phyloP scores from a whole-genome alignment of 2,113 vertebrate species.

The Acrocephalus arundinaceus region DNA sequence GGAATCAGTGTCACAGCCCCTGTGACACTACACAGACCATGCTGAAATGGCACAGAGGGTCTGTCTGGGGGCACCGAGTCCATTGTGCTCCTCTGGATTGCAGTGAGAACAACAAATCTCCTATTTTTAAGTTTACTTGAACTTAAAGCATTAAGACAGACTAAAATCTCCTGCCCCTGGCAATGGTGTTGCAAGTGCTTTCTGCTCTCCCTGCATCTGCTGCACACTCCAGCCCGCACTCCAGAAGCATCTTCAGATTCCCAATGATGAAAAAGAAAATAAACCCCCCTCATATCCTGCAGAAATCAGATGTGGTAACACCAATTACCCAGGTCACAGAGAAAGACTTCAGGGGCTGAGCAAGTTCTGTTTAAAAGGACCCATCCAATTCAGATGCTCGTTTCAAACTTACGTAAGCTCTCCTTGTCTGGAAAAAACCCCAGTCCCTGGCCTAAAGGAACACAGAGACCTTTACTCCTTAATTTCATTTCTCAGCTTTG shows the following conservation, averaged over 20 bases:
- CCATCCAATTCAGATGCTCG: neutral
- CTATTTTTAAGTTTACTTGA: conserved; percentile 37
- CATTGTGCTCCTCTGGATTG: neutral
- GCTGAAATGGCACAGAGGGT: neutral
- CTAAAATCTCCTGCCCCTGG: conserved; percentile 20
- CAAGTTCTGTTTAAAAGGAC: neutral
- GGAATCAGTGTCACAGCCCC: neutral
- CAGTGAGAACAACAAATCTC: neutral
- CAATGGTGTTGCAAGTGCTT: neutral
- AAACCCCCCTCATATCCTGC: neutral
- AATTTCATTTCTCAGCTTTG: neutral
- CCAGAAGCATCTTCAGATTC: neutral
- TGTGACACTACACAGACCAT: accelerated
- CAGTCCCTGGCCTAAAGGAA: neutral
- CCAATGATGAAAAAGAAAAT: neutral
- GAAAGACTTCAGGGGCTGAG: neutral
- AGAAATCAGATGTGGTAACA: neutral
- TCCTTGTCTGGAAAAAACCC: neutral
- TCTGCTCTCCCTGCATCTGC: neutral
- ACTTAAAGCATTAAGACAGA: conserved; percentile 16
- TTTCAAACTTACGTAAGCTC: neutral
- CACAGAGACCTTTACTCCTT: neutral
- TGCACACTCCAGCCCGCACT: neutral
- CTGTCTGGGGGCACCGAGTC: neutral
- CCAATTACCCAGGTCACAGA: neutral